Base-by-base conservation (phyloP, 2,888 invertebrate species). In the Pyrrhia umbra region DNA sequence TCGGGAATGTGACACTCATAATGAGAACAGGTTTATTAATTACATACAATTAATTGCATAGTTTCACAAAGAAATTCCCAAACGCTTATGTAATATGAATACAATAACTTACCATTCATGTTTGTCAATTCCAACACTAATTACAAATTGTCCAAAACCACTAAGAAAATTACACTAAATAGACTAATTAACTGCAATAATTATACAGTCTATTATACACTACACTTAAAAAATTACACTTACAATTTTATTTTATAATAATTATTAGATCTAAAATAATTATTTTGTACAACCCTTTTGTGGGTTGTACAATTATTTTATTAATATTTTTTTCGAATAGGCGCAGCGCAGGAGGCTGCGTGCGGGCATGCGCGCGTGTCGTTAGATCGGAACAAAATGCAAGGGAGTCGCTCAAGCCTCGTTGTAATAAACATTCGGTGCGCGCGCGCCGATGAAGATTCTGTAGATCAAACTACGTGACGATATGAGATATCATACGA, bases 311-410 rank as follows among this genome's bases (percentile, higher is more conserved):
- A 16, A 16, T 15, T 9, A 5, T 16, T 40, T 40, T 39, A 6
- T 27, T n/a, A 23, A 20, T 37, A 8, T 39, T 21, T 51, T 56
- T 59, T 62, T 46, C 15, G 20, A 62, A 46, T 27, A 55, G 10
- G 34, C 21, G 21, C 27, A 23, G 50, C 43, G 60, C 45, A 46
- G 65, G 71, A 79, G 55, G 77, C 79, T 78, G 83, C 75, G 77
- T 69, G 66, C 70, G 76, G 65, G 70, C 83, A 77, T 68, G 84
- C 82, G 83, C 80, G 75, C 83, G 64, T 43, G 50, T 61, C 78
- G 79, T 79, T 45, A 61, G 82, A 68, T 82, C 75, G 66, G 42
- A 76, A 74, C 72, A 77, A 83, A 86, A 83, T 86, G 86, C 78
- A 77, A 50, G 66, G 54, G 61, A 62, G 43, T 56, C 66, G 82